These are phyloP conservation scores for Helicolenus hilgendorfi DNA, from an alignment of 2,797 vertebrate genomes.

Conservation along the genomic window DNA sequence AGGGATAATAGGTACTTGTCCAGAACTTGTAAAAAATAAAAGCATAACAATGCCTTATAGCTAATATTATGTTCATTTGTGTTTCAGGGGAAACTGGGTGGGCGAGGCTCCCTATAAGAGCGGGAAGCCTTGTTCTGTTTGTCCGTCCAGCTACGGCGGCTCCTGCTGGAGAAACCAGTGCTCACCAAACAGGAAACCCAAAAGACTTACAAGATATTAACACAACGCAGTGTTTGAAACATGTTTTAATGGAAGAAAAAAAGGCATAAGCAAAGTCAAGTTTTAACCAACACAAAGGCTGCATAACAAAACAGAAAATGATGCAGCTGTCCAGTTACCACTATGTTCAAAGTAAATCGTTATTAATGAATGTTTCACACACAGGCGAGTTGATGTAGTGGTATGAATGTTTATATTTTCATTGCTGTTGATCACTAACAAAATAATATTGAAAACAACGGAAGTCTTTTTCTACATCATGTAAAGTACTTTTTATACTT, in stretches of 20 bases:
- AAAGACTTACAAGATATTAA: neutral
- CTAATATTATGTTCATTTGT: slow-evolving; percentile 27
- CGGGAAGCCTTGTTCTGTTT: slow-evolving; percentile 93
- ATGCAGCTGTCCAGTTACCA: slow-evolving; percentile 9
- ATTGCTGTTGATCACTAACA: neutral
- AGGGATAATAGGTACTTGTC: neutral
- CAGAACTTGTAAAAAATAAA: neutral
- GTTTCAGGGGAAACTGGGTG: slow-evolving; percentile 94
- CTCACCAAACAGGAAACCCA: slow-evolving; percentile 69
- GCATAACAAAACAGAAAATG: neutral
- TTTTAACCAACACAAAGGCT: neutral
- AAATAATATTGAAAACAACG: neutral
- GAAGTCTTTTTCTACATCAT: neutral
- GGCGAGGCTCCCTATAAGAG: slow-evolving; percentile 93
- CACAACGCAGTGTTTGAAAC: neutral
- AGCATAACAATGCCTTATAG: neutral
- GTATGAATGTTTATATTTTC: neutral
- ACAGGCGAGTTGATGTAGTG: neutral
- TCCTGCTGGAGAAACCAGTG: slow-evolving; percentile 94
- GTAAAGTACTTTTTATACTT: neutral
- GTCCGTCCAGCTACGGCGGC: slow-evolving; percentile 91
- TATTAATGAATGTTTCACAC: neutral
- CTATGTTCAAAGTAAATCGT: neutral
- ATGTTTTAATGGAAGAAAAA: neutral
- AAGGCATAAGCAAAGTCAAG: neutral